Conservation (phyloP, 2,113 vertebrate species). For the Paramisgurnus dabryanus region DNA sequence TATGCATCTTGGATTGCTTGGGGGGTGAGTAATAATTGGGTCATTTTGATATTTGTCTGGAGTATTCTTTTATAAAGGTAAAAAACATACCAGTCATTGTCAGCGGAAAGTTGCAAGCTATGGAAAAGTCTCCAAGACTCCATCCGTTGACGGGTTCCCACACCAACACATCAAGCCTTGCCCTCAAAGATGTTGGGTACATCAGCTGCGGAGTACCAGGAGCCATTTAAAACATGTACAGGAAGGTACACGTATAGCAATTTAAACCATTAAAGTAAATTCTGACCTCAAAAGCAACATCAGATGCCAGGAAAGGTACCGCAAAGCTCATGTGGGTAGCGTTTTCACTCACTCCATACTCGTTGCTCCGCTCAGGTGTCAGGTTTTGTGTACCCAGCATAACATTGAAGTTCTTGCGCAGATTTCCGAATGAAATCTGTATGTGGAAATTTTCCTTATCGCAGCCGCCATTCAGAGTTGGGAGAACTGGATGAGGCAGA, state of each 20-base stretch:
- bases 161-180: constrained; percentile 63
- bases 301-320: constrained; percentile 58
- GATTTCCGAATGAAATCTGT: constrained; percentile 59
- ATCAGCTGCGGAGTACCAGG: constrained; percentile 51
- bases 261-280: too few relatives aligned
- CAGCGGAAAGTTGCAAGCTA: constrained; percentile 72
- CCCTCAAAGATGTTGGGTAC: constrained; percentile 53
- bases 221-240: background rate
- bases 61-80: too few relatives aligned
- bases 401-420: constrained; percentile 57
- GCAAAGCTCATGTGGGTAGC: constrained; percentile 62
- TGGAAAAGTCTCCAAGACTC: constrained; percentile 63
- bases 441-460: constrained; percentile 65
- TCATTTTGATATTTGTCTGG: too few relatives aligned
- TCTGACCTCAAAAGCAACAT: constrained; percentile 62
- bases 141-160: constrained; percentile 58
- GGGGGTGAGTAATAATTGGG: too few relatives aligned
- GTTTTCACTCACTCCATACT: constrained; percentile 57
- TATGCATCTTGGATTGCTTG: too few relatives aligned
- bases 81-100: constrained; percentile 60
- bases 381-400: constrained; percentile 56
- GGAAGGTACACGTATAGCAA: background rate
- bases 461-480: constrained; percentile 65
- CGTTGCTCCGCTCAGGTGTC: constrained; percentile 34
- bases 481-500: constrained; percentile 57